Conservation (phyloP, 2,113 vertebrate species). For the Gasterosteus nipponicus region DNA sequence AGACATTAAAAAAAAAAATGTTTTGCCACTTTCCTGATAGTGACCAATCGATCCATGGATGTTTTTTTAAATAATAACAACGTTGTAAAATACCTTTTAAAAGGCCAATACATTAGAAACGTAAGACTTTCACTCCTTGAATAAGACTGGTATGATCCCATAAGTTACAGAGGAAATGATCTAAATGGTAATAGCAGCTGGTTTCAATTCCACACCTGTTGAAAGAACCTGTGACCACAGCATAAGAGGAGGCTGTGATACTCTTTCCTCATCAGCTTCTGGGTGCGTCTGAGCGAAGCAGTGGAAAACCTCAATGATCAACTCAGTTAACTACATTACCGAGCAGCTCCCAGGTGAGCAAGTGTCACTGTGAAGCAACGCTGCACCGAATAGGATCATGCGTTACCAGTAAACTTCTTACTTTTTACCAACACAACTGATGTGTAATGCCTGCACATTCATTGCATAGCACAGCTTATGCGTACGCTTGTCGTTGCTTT, state of each 20-base stretch:
- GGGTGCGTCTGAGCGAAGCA: slow-evolving; percentile 17
- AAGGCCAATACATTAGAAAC: too few species aligned
- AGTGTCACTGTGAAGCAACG: slow-evolving; percentile 3
- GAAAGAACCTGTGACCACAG: neutral
- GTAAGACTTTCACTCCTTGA: neutral
- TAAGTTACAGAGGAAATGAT: neutral
- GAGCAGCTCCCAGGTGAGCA: slow-evolving; percentile 14
- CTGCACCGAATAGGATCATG: neutral
- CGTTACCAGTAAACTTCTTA: neutral
- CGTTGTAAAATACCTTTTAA: neutral
- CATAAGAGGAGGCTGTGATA: neutral
- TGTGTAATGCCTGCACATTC: neutral
- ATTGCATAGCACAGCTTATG: neutral
- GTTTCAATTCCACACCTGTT: slow-evolving; percentile 24
- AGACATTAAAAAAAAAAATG: neutral
- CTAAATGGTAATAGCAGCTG: neutral
- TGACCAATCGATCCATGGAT: neutral
- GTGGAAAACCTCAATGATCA: slow-evolving; percentile 6
- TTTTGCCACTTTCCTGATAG: neutral
- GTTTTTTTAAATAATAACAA: neutral
- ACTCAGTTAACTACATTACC: neutral
- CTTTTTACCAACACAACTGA: neutral
- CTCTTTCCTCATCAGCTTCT: neutral
- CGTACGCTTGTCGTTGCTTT: slow-evolving; percentile 1
- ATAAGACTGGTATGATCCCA: neutral